These are phyloP conservation scores for Papilio xuthus DNA, from an alignment of 1,140 invertebrate species.

Conservation along the genomic window DNA sequence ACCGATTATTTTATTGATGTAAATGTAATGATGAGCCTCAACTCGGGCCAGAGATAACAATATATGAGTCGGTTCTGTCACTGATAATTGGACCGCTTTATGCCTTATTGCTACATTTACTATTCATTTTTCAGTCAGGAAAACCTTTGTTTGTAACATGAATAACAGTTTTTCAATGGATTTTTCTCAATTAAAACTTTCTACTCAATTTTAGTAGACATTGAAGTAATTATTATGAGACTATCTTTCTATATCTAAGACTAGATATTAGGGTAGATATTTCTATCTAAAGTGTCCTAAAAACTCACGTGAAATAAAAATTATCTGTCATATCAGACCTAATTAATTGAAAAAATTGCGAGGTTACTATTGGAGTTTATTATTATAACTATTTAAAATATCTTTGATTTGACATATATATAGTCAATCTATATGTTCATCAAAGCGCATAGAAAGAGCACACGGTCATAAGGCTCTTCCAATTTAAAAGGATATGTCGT, in stretches of 20 bases:
- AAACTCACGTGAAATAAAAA: no score
- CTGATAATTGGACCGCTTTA: constrained; percentile 74
- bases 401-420: background rate
- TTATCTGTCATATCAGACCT: no score
- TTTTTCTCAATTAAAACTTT: background rate
- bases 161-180: background rate
- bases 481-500: constrained; percentile 11
- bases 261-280: no score
- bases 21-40: constrained; percentile 66
- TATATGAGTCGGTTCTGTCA: constrained; percentile 64
- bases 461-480: constrained; percentile 9
- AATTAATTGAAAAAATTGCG: no score
- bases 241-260: background rate
- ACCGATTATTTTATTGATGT: constrained; percentile 76
- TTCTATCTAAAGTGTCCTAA: no score
- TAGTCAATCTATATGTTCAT: background rate
- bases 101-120: constrained; percentile 53
- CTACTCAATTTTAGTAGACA: background rate
- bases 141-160: background rate
- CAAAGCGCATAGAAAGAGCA: constrained; percentile 2
- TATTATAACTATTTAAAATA: no score
- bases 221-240: background rate
- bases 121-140: constrained; percentile 36
- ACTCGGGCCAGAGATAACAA: constrained; percentile 66
- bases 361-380: background rate